Evolutionary conservation across 2,113 vertebrate genomes (phyloP).

Genomic region (Platysternon megacephalum): DNA sequence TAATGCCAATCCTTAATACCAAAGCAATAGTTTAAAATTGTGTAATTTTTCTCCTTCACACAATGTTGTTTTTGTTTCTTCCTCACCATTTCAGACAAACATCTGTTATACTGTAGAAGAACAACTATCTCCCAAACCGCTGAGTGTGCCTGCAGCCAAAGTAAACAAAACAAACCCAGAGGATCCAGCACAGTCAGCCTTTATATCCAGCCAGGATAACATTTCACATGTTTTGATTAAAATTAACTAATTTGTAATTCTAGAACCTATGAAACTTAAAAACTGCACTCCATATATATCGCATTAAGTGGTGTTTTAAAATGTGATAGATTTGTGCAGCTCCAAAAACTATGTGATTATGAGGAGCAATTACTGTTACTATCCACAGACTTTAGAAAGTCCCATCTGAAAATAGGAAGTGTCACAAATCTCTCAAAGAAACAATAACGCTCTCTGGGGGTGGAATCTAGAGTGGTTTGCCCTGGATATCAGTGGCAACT

Average conservation of each 20-base stretch:
- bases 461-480: conserved; percentile 12
- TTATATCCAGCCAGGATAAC: conserved; percentile 96
- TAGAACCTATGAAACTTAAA: conserved; percentile 95
- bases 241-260: conserved; percentile 99
- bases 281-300: conserved; percentile 91
- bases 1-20: conserved; percentile 75
- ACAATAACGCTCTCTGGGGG: neutral
- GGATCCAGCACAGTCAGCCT: conserved; percentile 92
- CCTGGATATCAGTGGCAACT: no score
- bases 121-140: conserved; percentile 98
- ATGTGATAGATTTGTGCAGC: conserved; percentile 54
- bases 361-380: neutral
- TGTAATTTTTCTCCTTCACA: conserved; percentile 86
- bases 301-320: conserved; percentile 76
- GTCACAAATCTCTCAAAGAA: neutral
- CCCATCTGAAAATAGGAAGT: conserved; percentile 60
- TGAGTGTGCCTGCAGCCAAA: conserved; percentile 91
- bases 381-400: neutral
- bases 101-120: conserved; percentile 97
- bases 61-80: conserved; percentile 99
- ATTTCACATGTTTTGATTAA: conserved; percentile 99
- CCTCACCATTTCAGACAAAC: conserved; percentile 98
- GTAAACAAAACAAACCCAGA: conserved; percentile 95
- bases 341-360: conserved; percentile 49
- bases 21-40: conserved; percentile 82